Percentiles rank a stretch among this genome's conserved stretches.
These are phyloP conservation scores for Mohoua ochrocephala DNA, from an alignment of 2,113 vertebrate species.

Conservation along the genomic window DNA sequence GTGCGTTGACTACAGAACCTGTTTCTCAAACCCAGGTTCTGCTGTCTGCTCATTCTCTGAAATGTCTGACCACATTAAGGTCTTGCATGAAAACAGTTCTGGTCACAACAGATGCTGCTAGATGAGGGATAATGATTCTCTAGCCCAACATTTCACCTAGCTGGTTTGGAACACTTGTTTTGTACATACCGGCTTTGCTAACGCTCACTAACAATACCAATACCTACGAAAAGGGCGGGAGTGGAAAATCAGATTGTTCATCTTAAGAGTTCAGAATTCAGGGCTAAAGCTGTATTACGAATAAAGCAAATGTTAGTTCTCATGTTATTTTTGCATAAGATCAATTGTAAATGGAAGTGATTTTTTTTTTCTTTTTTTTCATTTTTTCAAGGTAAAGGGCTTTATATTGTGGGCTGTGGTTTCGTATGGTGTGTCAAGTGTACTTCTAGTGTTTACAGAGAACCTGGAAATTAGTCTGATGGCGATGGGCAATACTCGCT, in stretches of 20 bases:
- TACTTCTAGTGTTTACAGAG: not conserved
- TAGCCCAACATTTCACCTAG: not conserved
- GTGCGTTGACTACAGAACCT: not conserved
- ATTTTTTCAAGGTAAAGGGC: not conserved
- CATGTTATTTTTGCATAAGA: not conserved
- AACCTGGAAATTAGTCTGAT: not conserved
- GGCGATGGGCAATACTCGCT: not conserved
- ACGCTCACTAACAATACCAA: not conserved
- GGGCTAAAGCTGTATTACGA: not conserved
- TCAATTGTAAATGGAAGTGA: not conserved
- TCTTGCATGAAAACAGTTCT: not conserved
- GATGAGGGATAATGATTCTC: not conserved
- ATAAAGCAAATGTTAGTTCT: not conserved
- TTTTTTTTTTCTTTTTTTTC: too few species aligned
- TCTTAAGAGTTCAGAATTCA: not conserved
- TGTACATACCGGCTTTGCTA: not conserved
- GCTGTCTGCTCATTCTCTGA: not conserved
- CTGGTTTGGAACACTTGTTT: not conserved
- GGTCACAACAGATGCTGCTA: not conserved
- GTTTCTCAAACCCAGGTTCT: constrained; percentile 13
- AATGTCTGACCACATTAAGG: not conserved
- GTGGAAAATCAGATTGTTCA: not conserved
- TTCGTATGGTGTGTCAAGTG: not conserved
- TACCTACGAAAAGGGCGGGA: not conserved
- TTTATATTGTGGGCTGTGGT: not conserved